phyloP scores from a whole-genome alignment of 2,113 vertebrate genomes.

The Salvelinus namaycush region DNA sequence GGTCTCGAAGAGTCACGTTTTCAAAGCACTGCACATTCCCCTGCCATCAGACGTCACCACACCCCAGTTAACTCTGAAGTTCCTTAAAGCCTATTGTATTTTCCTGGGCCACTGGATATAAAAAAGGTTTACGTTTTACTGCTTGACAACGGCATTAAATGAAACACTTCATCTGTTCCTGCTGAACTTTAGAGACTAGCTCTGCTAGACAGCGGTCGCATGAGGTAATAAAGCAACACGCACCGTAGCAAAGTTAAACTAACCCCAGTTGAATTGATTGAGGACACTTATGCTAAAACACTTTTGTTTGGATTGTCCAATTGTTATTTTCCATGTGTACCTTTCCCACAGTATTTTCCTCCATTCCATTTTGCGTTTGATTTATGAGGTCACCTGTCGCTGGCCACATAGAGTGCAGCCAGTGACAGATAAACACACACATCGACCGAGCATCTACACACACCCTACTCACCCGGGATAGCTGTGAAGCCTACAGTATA shows the following conservation, averaged over 20 bases:
- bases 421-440: neutral
- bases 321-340: neutral
- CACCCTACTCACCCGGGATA: neutral
- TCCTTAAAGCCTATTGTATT: neutral
- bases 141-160: neutral
- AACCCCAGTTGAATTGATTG: neutral
- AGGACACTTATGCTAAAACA: neutral
- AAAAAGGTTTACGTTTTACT: neutral
- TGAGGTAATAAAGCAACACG: neutral
- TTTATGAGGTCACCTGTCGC: neutral
- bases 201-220: neutral
- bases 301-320: neutral
- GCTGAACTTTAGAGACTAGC: neutral
- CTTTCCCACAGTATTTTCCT: neutral
- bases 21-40: neutral
- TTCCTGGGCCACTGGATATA: neutral
- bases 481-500: no score
- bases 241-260: neutral
- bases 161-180: neutral
- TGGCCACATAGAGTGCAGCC: neutral
- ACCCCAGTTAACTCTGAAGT: neutral
- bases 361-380: neutral
- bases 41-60: neutral
- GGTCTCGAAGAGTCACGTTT: neutral
- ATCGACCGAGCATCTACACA: neutral